Conservation (phyloP, 1,140 invertebrate species). For the Zaprionus camerounensis region DNA sequence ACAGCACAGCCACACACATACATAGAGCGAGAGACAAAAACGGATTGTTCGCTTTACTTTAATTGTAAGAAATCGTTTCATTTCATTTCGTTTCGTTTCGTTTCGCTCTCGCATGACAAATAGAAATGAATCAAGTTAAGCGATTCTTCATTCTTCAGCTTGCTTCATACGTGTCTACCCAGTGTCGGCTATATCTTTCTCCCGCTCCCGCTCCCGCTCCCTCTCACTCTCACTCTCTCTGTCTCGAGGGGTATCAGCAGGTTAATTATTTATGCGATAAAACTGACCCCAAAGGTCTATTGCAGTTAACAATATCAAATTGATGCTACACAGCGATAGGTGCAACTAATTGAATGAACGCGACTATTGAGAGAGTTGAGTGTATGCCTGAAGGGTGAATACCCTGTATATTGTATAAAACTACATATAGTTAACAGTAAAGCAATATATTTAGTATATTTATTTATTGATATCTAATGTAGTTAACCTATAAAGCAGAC, state of each 20-base stretch:
- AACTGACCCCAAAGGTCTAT: constrained; percentile 33
- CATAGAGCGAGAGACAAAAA: background rate
- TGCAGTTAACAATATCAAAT: constrained; percentile 39
- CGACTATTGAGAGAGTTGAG: background rate
- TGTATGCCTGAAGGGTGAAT: background rate
- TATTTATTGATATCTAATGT: no score
- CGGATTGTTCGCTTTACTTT: constrained; percentile 31
- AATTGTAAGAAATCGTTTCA: constrained; percentile 32
- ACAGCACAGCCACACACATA: background rate
- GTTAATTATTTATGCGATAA: constrained; percentile 37
- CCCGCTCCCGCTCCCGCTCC: background rate
- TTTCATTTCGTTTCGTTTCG: constrained; percentile 12
- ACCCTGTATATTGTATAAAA: background rate
- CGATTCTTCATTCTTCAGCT: constrained; percentile 9
- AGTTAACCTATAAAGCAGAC: background rate
- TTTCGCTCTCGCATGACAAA: constrained; percentile 34
- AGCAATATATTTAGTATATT: no score
- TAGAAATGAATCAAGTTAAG: constrained; percentile 25
- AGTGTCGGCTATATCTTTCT: background rate
- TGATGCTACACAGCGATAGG: constrained; percentile 21
- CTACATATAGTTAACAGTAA: no score
- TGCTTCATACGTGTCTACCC: background rate
- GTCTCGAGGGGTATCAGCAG: constrained; percentile 2
- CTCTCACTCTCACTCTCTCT: background rate
- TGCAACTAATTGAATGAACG: constrained; percentile 31